Conservation (phyloP, 1,140 invertebrate genomes). For the Megalonaias nervosa region DNA sequence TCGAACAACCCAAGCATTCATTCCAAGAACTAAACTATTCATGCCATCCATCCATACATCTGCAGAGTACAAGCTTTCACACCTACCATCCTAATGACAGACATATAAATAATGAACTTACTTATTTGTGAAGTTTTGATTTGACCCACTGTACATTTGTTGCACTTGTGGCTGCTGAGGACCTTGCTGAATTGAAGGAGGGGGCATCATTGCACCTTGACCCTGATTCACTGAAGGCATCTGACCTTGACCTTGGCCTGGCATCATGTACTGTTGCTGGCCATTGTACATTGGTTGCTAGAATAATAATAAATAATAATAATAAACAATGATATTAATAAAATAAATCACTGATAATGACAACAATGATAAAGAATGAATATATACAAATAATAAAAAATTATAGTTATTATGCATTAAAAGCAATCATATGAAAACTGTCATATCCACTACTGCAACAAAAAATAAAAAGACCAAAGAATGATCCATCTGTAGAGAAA, state of each 20-base stretch:
- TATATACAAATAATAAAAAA: constrained; percentile 14
- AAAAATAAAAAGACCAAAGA: too few species aligned
- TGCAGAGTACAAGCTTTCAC: too few species aligned
- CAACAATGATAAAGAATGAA: constrained; percentile 1
- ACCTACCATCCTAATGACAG: too few species aligned
- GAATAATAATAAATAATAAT: constrained; percentile 12
- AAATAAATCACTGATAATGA: background rate
- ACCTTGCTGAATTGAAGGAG: constrained; percentile 34
- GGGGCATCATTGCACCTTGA: constrained; percentile 17
- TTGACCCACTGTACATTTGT: background rate
- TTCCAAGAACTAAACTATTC: too few species aligned
- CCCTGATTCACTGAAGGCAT: constrained; percentile 30
- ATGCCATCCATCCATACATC: too few species aligned
- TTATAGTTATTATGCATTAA: background rate
- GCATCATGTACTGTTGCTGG: constrained; percentile 18
- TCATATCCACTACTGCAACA: too few species aligned
- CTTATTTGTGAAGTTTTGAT: too few species aligned
- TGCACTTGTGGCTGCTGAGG: constrained; percentile 19
- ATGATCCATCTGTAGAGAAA: too few species aligned
- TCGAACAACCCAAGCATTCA: too few species aligned
- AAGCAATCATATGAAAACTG: background rate
- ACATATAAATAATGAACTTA: too few species aligned
- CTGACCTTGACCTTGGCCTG: constrained; percentile 33
- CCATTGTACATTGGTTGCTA: constrained; percentile 30
- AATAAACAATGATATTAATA: background rate